A percentile compares a stretch with the other conserved stretches of the same genome.
Conservation (phyloP, 2,888 invertebrate genomes). For the Brachyopa scutellaris region DNA sequence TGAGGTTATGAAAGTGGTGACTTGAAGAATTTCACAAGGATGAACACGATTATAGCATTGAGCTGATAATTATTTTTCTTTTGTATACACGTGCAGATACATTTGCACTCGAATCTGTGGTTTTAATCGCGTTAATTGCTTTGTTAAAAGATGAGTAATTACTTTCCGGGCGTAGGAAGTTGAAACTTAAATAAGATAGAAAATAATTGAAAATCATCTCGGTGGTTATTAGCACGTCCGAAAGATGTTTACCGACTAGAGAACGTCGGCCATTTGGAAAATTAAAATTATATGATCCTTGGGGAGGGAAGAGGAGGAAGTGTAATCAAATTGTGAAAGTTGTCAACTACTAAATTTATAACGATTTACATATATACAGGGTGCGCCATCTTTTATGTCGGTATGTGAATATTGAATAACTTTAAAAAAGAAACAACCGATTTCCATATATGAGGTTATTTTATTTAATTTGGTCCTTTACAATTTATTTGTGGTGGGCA, state of each 20-base stretch:
- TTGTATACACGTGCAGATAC: slow-evolving; percentile 22
- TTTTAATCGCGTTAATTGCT: slow-evolving; percentile 68
- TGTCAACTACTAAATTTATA: no score
- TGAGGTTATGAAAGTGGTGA: slow-evolving; percentile 29
- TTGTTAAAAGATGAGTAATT: slow-evolving; percentile 55
- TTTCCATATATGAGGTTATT: no score
- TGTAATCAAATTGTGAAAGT: no score
- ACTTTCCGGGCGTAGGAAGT: slow-evolving; percentile 47
- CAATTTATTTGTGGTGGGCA: no score
- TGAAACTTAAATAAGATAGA: slow-evolving; percentile 7
- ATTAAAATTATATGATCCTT: slow-evolving; percentile 1
- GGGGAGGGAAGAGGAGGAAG: no score
- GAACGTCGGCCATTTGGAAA: not conserved
- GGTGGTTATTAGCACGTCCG: not conserved
- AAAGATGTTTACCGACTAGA: not conserved
- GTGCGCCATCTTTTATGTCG: no score
- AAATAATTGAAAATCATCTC: slow-evolving; percentile 21
- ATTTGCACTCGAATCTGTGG: slow-evolving; percentile 18
- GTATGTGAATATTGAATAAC: no score
- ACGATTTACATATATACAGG: no score
- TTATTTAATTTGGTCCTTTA: no score
- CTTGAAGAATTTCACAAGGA: slow-evolving; percentile 30
- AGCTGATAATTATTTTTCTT: slow-evolving; percentile 28
- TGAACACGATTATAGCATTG: slow-evolving; percentile 49
- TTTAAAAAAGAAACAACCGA: no score